Evolutionary conservation across 2,888 invertebrate species (phyloP).

Genomic region (Callosobruchus maculatus): DNA sequence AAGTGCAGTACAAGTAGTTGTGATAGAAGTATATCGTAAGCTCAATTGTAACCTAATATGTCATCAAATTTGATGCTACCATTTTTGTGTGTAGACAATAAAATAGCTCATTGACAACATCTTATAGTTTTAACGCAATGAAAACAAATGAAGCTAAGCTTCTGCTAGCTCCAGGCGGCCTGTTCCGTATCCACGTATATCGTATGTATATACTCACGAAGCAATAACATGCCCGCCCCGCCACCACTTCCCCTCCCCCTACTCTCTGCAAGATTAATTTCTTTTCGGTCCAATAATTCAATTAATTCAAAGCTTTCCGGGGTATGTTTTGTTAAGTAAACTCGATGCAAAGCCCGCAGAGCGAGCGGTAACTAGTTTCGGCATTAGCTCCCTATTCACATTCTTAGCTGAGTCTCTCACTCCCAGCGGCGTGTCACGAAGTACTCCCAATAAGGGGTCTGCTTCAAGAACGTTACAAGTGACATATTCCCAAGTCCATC

Average conservation of each 20-base stretch:
- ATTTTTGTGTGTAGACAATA: too few relatives aligned
- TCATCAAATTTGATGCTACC: too few relatives aligned
- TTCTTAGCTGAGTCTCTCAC: neutral
- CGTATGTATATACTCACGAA: conserved; percentile 11
- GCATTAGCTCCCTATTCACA: conserved; percentile 35
- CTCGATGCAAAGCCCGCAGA: conserved; percentile 36
- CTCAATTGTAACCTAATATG: too few relatives aligned
- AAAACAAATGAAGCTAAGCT: neutral
- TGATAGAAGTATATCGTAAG: too few relatives aligned
- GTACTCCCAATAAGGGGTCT: too few relatives aligned
- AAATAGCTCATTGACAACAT: too few relatives aligned
- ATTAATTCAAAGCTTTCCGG: conserved; percentile 49
- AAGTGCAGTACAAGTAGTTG: too few relatives aligned
- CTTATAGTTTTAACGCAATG: neutral
- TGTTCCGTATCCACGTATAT: neutral
- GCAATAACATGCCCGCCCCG: conserved; percentile 35
- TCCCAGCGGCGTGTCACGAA: neutral
- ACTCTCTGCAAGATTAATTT: conserved; percentile 52
- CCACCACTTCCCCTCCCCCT: conserved; percentile 38
- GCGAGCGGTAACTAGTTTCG: conserved; percentile 40
- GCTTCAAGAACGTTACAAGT: too few relatives aligned
- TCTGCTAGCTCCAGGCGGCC: neutral
- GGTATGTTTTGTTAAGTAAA: conserved; percentile 49
- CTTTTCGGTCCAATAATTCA: conserved; percentile 53
- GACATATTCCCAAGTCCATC: too few relatives aligned